Percentiles rank a stretch among this genome's conserved stretches.
phyloP scores from a whole-genome alignment of 1,140 invertebrate genomes.

The Zaprionus ghesquierei region DNA sequence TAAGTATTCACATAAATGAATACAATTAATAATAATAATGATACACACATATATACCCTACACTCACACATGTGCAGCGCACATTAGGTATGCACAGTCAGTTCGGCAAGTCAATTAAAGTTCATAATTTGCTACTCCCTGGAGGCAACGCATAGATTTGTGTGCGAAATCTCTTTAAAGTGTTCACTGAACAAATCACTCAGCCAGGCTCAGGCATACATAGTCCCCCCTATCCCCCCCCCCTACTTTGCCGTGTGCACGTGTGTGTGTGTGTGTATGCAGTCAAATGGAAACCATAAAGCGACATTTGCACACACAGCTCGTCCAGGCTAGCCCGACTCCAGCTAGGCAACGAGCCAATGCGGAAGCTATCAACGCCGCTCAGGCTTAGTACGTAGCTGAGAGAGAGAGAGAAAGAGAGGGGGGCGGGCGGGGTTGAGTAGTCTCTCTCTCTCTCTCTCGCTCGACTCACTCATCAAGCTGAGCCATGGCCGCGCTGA shows the following conservation, averaged over 20 bases:
- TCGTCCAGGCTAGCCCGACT: not conserved
- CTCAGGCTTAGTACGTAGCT: slow-evolving; percentile 18
- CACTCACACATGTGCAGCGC: not conserved
- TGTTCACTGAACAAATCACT: slow-evolving; percentile 37
- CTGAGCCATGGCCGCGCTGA: slow-evolving; percentile 38
- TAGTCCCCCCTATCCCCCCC: not conserved
- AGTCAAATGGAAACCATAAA: slow-evolving; percentile 63
- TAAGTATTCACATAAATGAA: too few relatives aligned
- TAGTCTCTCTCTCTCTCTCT: not conserved
- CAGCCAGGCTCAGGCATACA: not conserved
- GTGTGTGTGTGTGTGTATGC: slow-evolving; percentile 30
- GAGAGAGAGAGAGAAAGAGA: not conserved
- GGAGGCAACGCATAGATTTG: not conserved
- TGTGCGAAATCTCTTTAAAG: slow-evolving; percentile 17
- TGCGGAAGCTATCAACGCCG: slow-evolving; percentile 54
- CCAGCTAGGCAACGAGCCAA: not conserved
- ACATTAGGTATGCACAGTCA: not conserved
- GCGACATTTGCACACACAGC: slow-evolving; percentile 40
- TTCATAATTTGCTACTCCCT: slow-evolving; percentile 43
- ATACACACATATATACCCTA: too few relatives aligned
- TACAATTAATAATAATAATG: too few relatives aligned
- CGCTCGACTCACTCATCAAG: slow-evolving; percentile 37
- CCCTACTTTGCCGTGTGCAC: not conserved
- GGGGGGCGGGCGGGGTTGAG: not conserved
- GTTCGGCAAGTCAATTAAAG: slow-evolving; percentile 49